Conservation (phyloP, 2,113 vertebrate genomes). For the Crotophaga sulcirostris region DNA sequence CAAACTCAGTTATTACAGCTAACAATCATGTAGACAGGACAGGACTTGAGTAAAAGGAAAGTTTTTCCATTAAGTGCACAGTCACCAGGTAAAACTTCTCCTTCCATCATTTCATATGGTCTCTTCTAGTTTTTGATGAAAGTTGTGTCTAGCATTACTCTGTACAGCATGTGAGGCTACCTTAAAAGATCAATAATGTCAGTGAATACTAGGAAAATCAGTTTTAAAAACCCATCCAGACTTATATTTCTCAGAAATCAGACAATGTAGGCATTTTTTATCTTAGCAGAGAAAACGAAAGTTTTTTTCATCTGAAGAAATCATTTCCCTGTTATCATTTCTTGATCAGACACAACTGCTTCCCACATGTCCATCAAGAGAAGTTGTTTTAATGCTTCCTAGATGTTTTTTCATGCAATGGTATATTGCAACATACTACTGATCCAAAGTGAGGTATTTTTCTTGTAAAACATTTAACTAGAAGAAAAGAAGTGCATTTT, state of each 20-base stretch:
- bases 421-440: not conserved
- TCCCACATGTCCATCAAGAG: not conserved
- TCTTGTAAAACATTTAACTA: not conserved
- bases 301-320: not conserved
- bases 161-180: not conserved
- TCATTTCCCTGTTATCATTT: not conserved
- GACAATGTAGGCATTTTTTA: not conserved
- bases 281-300: not conserved
- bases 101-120: not conserved
- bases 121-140: not conserved
- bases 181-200: conserved; percentile 30
- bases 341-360: conserved; percentile 10
- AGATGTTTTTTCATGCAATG: not conserved
- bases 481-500: not conserved
- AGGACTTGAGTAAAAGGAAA: not conserved
- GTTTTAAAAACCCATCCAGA: conserved; percentile 32
- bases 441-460: not conserved
- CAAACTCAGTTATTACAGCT: not conserved
- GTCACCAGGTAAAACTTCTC: not conserved
- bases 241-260: conserved; percentile 19
- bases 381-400: not conserved
- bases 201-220: conserved; percentile 6
- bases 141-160: not conserved
- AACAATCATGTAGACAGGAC: not conserved
- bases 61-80: not conserved